Evolutionary conservation across 1,140 invertebrate species (phyloP), one percentile per base, ranked within the genome.

Genomic region (Papilio glaucus): DNA sequence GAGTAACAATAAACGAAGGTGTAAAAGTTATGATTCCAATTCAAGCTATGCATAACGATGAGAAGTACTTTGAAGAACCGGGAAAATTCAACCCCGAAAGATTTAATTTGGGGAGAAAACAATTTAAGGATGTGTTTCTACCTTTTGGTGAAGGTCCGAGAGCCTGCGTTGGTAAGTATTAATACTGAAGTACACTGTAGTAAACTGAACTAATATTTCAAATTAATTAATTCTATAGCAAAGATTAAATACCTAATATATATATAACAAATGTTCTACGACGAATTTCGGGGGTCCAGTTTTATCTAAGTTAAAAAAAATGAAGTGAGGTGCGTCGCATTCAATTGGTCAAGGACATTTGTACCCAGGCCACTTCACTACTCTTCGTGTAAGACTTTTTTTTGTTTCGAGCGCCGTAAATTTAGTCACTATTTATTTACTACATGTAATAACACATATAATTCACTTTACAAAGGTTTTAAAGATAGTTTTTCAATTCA

Each of bases 131-230:
- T 74, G 71, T 85, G 8, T 89, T 77, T 72, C 69, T 89, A 62
- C 85, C 87, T 6, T 89, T 89, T 67, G 87, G 87, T 38, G 85
- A 87, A 71, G 87, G 87, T 9, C 87, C 85, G 10, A 80, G 87
- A 24, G 61, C 83, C 13, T 89, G 87, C 67, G 81, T 88, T 65
- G 86, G 86, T 88, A 74, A 75, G 82, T 79, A 33, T 67, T 53
- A 62, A 13, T 53, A 69, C 13, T 38, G 65, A 39, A 63, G 21
- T n/a, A n/a, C n/a, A n/a, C n/a, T n/a, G n/a, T n/a, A n/a, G n/a
- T n/a, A n/a, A n/a, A n/a, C n/a, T n/a, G n/a, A n/a, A n/a, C 71
- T 38, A 53, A 29, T 61, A 42, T 13, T 0, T 45, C 7, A 6
- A 6, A 45, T 45, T 45, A 39, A 39, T 39, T 39, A 10, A 39